A percentile compares a stretch with the other conserved stretches of the same genome.
These are phyloP conservation scores for Teleiodes luculella DNA, from an alignment of 2,888 invertebrate genomes.

Conservation along the genomic window DNA sequence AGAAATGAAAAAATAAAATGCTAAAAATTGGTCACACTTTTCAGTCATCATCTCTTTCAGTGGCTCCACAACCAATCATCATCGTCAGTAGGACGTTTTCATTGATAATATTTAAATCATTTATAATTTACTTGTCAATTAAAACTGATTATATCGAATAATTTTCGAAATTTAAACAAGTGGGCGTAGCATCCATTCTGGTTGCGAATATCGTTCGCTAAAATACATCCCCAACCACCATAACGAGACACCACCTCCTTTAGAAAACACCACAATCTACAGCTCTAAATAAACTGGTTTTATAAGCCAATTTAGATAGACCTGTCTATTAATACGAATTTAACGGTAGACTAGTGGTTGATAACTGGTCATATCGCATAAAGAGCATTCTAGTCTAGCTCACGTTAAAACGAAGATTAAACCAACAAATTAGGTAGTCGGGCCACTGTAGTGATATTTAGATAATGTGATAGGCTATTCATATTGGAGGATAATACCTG, in stretches of 20 bases:
- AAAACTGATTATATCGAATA: no score
- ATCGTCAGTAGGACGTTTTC: no score
- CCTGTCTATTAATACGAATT: not conserved
- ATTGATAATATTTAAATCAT: no score
- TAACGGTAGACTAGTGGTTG: not conserved
- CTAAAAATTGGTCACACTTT: no score
- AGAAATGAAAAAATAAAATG: no score
- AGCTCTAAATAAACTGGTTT: not conserved
- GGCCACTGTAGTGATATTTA: conserved; percentile 2
- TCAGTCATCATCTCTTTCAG: no score
- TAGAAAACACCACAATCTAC: not conserved
- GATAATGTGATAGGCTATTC: not conserved
- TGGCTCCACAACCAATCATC: no score
- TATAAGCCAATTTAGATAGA: not conserved
- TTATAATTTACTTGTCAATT: no score
- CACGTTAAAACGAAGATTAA: not conserved
- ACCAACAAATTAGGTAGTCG: conserved; percentile 10
- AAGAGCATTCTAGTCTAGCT: not conserved
- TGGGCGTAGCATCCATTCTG: no score
- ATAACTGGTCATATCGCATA: not conserved
- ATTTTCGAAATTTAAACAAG: no score
- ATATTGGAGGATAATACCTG: not conserved
- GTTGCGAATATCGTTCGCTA: not conserved
- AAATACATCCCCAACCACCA: not conserved
- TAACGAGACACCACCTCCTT: not conserved